Base-by-base conservation (phyloP, 1,140 invertebrate genomes). In the Phocides pigmalion region DNA sequence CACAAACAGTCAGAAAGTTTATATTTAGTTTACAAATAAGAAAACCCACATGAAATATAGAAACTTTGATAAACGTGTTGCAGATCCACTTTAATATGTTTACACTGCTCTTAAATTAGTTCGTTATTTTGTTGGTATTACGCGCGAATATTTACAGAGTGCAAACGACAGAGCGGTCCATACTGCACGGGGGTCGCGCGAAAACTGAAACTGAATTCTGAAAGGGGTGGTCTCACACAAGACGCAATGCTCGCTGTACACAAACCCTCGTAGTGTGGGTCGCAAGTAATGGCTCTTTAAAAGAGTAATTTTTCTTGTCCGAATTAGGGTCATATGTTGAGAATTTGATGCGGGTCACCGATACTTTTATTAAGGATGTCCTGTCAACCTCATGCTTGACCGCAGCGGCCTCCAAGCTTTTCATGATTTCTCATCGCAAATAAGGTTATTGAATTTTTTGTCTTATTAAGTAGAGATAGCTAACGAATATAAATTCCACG, bases 181-280 rank as follows among this genome's bases (percentile, higher is more conserved):
- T 62, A 11, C 54, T 22, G 54, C 47, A 42, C 66, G 62, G 39
- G 14, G 28, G 54, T 47, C 66, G 62, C 41, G 62, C 62, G 51
- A 17, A 47, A 12, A 68, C 66, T 68, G 56, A 64, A 68, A 35
- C 66, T 41, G 54, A 41, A 56, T 53, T 53, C 62, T 64, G 62
- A 46, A 56, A 54, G 53, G 20, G 41, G 41, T 58, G 39, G 39
- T 44, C 22, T 16, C 19, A 22, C 20, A 41, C 53, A 41, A 51
- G 49, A 35, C 49, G 44, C 28, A 16, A 19, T 19, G 17, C 6
- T 20, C 37, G 8, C 39, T 39, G 53, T 59, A 46, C 46, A 59
- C 42, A 59, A 59, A 59, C 56, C 37, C 41, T 15, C 15, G 14
- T 42, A 28, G 47, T 59, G 56, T 35, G 56, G 41, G 42, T 59